Percentiles rank a stretch among this genome's conserved stretches.
Conservation (phyloP, 92 coral and sea anemone species). For the Palythoa heliodiscus region DNA sequence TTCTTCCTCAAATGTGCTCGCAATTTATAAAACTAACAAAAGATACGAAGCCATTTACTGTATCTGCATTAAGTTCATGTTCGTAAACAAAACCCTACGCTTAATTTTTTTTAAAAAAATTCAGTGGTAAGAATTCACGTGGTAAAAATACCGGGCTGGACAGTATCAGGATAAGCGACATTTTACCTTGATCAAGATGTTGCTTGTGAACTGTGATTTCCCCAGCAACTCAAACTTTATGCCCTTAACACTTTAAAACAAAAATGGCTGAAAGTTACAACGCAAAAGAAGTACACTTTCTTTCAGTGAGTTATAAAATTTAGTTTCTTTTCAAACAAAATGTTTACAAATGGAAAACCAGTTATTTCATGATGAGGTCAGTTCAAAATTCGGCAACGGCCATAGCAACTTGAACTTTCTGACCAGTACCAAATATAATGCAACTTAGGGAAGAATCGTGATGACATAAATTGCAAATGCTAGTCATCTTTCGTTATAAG, state of each 20-base stretch:
- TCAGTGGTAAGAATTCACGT: not conserved
- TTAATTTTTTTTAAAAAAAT: not conserved
- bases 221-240: not conserved
- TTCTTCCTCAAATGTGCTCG: not conserved
- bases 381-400: not conserved
- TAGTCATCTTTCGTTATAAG: not conserved
- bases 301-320: not conserved
- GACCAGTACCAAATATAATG: not conserved
- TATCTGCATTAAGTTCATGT: not conserved
- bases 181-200: not conserved
- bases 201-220: not conserved
- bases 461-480: not conserved
- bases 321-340: conserved; percentile 22
- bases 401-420: conserved; percentile 28
- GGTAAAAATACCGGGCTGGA: not conserved
- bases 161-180: not conserved
- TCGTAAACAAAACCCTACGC: conserved; percentile 2
- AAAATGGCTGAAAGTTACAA: not conserved
- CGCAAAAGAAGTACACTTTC: not conserved
- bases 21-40: not conserved
- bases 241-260: not conserved
- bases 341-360: conserved; percentile 16
- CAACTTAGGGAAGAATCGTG: not conserved
- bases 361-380: conserved; percentile 11
- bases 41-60: not conserved